Conservation (phyloP, 2,113 vertebrate species). For the Dolichallabes microphthalmus region DNA sequence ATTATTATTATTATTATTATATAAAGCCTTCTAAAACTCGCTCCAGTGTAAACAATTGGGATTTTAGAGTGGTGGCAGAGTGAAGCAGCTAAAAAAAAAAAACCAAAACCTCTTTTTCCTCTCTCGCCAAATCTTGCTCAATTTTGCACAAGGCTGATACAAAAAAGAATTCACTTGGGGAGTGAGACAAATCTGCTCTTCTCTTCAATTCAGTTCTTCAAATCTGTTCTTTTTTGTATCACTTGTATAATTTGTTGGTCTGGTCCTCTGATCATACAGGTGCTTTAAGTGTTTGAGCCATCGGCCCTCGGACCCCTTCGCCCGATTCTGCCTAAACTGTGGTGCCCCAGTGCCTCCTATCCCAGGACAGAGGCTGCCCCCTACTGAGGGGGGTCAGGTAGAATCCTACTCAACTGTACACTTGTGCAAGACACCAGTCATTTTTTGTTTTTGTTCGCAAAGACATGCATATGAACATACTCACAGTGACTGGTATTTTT, state of each 20-base stretch:
- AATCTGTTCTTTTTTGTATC: neutral
- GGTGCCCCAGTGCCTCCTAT: slow-evolving; percentile 74
- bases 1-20: too few relatives aligned
- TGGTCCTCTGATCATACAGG: slow-evolving; percentile 59
- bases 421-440: neutral
- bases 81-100: too few relatives aligned
- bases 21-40: too few relatives aligned
- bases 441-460: neutral
- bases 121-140: too few relatives aligned
- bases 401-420: neutral
- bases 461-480: neutral
- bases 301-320: slow-evolving; percentile 80
- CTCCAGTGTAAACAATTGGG: too few relatives aligned
- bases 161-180: too few relatives aligned
- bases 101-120: too few relatives aligned
- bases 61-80: too few relatives aligned
- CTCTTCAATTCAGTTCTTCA: too few relatives aligned
- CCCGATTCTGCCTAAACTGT: slow-evolving; percentile 86
- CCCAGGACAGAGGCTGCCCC: slow-evolving; percentile 68
- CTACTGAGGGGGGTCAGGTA: slow-evolving; percentile 82
- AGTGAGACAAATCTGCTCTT: too few relatives aligned
- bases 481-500: too few relatives aligned
- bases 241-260: neutral
- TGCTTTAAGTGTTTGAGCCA: slow-evolving; percentile 76
- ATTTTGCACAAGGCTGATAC: too few relatives aligned